Percentiles rank a stretch among this genome's conserved stretches.
phyloP scores from a whole-genome alignment of 1,140 invertebrate species.

The Camponotus vicinus region DNA sequence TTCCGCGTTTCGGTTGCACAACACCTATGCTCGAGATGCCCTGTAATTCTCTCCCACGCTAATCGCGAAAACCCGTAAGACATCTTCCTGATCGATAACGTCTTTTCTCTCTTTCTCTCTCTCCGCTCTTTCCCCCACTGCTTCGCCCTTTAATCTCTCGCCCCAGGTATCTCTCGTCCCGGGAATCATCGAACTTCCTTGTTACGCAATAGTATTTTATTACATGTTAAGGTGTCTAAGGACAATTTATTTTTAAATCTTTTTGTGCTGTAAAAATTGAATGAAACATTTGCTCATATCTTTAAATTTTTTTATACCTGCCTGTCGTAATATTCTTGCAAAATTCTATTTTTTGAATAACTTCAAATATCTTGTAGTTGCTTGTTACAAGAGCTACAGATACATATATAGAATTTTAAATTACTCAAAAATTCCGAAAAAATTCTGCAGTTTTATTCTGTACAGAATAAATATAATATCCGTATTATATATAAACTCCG shows the following conservation, averaged over 20 bases:
- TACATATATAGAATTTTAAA: not conserved
- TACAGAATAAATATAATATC: not conserved
- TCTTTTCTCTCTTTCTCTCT: not conserved
- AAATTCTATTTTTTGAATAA: not conserved
- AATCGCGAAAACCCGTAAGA: constrained; percentile 51
- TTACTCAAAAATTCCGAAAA: not conserved
- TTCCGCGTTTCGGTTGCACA: constrained; percentile 79
- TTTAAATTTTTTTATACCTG: not conserved
- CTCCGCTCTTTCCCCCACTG: not conserved
- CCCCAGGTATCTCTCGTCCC: too few species aligned
- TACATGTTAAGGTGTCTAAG: not conserved
- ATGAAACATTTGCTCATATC: not conserved
- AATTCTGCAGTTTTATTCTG: not conserved
- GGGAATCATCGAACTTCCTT: constrained; percentile 24
- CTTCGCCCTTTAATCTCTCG: not conserved
- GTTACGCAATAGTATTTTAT: not conserved
- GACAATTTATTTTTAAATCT: not conserved
- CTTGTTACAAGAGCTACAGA: not conserved
- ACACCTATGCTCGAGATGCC: constrained; percentile 72
- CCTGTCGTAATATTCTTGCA: not conserved
- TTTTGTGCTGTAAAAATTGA: not conserved
- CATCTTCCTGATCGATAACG: constrained; percentile 34
- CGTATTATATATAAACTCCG: not conserved
- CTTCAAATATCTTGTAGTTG: not conserved
- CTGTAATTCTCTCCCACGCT: constrained; percentile 52